phyloP scores from a whole-genome alignment of 2,797 vertebrate species.

The Chromis chromis region DNA sequence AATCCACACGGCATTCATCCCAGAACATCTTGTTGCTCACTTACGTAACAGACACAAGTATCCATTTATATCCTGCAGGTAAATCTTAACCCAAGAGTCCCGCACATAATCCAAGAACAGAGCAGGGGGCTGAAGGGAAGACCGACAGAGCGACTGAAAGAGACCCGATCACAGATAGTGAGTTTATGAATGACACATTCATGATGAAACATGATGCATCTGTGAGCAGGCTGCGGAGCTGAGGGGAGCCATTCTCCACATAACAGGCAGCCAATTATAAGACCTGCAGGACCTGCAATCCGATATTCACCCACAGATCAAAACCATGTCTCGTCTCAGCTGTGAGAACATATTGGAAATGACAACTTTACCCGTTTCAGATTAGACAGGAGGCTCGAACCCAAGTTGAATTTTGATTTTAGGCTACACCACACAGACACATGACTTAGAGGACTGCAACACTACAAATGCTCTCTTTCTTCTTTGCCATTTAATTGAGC shows the following conservation, averaged over 20 bases:
- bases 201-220: slow-evolving; percentile 58
- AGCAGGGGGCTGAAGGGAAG: background rate
- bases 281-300: slow-evolving; percentile 19
- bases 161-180: slow-evolving; percentile 7
- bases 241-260: slow-evolving; percentile 20
- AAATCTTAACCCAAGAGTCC: slow-evolving; percentile 65
- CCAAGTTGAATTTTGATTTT: slow-evolving; percentile 1
- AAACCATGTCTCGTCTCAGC: slow-evolving; percentile 17
- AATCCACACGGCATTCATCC: slow-evolving; percentile 45
- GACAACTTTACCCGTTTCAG: background rate
- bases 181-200: slow-evolving; percentile 65
- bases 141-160: slow-evolving; percentile 26
- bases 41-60: slow-evolving; percentile 70
- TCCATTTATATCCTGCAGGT: slow-evolving; percentile 80
- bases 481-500: background rate
- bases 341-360: slow-evolving; percentile 21
- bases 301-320: slow-evolving; percentile 29
- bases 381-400: background rate
- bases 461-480: background rate
- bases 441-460: background rate
- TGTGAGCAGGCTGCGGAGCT: slow-evolving; percentile 25
- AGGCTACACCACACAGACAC: background rate
- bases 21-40: slow-evolving; percentile 70
- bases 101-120: slow-evolving; percentile 70
- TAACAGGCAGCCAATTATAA: slow-evolving; percentile 33